A percentile compares a stretch with the other conserved stretches of the same genome.
Evolutionary conservation across 2,113 vertebrate genomes (phyloP).

Genomic region (Sialia sialis): DNA sequence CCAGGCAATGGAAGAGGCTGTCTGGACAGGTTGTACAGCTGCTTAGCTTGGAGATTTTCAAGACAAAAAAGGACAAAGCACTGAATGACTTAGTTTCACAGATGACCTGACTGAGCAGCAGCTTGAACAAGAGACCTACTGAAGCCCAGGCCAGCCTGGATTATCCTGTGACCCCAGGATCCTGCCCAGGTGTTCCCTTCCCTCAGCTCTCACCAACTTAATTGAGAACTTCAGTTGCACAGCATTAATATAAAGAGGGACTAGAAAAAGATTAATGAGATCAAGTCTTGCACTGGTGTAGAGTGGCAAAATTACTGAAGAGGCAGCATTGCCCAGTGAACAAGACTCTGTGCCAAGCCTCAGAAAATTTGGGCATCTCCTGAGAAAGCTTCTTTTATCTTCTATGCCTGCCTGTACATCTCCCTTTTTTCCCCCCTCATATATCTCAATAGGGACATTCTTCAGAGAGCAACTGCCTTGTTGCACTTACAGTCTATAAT

Average conservation of each 20-base stretch:
- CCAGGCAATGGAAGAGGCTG: not conserved
- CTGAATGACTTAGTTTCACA: not conserved
- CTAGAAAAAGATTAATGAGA: not conserved
- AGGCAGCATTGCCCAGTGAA: not conserved
- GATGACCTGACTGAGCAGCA: not conserved
- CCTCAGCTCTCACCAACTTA: not conserved
- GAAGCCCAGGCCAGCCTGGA: not conserved
- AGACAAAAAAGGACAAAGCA: not conserved
- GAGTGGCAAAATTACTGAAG: not conserved
- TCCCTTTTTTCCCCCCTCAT: not conserved
- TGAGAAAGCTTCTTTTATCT: not conserved
- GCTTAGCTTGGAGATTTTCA: not conserved
- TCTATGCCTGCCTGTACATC: not conserved
- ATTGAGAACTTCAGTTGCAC: not conserved
- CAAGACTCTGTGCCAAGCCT: not conserved
- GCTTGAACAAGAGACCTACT: not conserved
- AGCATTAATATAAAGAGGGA: not conserved
- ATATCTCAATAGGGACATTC: not conserved
- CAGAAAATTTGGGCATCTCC: not conserved
- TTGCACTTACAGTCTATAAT: not conserved
- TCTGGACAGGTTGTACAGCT: not conserved
- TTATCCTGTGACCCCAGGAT: not conserved
- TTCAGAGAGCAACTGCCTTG: not conserved
- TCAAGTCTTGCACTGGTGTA: not conserved
- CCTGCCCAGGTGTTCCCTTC: not conserved